These are phyloP conservation scores for Octomys mimax DNA, from an alignment of 2,797 vertebrate genomes.

Conservation along the genomic window DNA sequence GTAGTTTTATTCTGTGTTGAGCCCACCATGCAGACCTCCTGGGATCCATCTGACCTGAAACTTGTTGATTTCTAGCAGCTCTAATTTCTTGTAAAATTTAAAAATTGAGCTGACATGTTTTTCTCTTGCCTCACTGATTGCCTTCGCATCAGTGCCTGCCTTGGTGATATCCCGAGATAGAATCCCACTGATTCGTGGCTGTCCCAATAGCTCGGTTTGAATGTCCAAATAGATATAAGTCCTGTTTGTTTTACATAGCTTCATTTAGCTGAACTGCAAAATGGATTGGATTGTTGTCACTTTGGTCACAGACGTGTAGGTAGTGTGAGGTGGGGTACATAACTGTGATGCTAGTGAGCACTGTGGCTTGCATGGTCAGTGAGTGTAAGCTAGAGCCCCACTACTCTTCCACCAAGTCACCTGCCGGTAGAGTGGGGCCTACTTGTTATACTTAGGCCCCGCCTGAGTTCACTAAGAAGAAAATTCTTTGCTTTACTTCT, in stretches of 20 bases:
- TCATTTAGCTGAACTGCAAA: not conserved
- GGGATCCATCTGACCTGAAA: conserved; percentile 13
- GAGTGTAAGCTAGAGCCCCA: not conserved
- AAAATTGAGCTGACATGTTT: conserved; percentile 46
- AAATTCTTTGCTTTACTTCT: not conserved
- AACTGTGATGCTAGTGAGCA: not conserved
- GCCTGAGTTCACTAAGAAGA: not conserved
- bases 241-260: not conserved
- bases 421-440: not conserved
- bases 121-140: conserved; percentile 35
- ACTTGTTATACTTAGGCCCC: not conserved
- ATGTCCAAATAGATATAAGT: not conserved
- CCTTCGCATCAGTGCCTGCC: not conserved
- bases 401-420: conserved; percentile 25
- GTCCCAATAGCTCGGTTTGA: not conserved
- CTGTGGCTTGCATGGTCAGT: not conserved
- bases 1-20: conserved; percentile 15
- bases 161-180: not conserved
- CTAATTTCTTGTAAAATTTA: conserved; percentile 36
- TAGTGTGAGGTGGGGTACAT: not conserved
- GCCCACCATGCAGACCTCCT: not conserved
- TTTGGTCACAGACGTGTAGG: not conserved
- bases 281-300: conserved; percentile 15
- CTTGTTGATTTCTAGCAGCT: not conserved
- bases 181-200: not conserved